phyloP scores from a whole-genome alignment of 2,113 vertebrate species.

The Tonatia bakeri region DNA sequence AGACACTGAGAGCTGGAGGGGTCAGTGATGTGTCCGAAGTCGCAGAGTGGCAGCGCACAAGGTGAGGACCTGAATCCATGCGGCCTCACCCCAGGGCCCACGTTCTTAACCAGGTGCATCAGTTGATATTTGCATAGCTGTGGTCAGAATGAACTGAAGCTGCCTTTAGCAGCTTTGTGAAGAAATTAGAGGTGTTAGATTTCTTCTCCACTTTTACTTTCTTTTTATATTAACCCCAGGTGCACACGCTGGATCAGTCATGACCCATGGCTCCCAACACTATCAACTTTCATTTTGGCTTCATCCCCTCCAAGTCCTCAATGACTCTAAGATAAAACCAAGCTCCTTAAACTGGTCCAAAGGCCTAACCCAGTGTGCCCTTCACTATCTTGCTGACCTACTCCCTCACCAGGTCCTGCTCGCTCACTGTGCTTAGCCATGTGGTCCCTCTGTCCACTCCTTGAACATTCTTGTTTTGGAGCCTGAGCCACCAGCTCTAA shows the following conservation, averaged over 20 bases:
- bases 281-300: not conserved
- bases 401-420: fast-evolving
- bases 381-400: not conserved
- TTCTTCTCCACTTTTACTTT: not conserved
- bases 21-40: fast-evolving
- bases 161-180: not conserved
- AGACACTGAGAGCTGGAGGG: not conserved
- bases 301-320: not conserved
- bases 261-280: not conserved
- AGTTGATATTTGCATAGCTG: not conserved
- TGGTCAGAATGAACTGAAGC: not conserved
- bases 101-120: not conserved
- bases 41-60: fast-evolving
- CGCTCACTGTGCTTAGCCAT: not conserved
- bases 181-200: not conserved
- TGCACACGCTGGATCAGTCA: not conserved
- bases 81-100: not conserved
- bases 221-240: not conserved
- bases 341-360: not conserved
- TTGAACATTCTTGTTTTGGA: not conserved
- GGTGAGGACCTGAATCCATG: not conserved
- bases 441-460: not conserved
- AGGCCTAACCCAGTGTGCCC: not conserved
- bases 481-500: not conserved
- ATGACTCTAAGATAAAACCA: fast-evolving